A percentile compares a stretch with the other conserved stretches of the same genome.
Conservation (phyloP, 2,113 vertebrate species). For the Balaeniceps rex region DNA sequence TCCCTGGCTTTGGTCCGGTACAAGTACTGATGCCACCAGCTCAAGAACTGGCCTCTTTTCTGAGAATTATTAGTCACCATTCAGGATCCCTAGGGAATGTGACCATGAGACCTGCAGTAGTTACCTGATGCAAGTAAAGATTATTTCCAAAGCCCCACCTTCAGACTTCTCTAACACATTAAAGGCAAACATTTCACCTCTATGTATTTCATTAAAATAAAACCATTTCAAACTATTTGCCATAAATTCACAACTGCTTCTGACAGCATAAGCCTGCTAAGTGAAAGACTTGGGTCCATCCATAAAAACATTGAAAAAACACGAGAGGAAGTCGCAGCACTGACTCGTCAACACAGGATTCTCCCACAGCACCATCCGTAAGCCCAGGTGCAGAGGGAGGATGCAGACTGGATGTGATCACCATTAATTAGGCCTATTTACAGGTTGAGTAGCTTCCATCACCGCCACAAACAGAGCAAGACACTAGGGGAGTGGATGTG, state of each 20-base stretch:
- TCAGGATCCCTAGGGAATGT: neutral
- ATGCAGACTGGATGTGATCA: accelerated
- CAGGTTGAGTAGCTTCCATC: neutral
- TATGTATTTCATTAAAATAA: neutral
- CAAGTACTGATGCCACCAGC: no score
- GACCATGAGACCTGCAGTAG: neutral
- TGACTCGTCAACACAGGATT: accelerated
- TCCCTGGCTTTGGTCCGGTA: neutral
- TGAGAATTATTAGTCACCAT: neutral
- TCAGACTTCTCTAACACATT: neutral
- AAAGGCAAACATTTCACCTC: neutral
- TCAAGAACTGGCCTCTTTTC: no score
- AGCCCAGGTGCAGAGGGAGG: neutral
- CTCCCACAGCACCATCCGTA: accelerated
- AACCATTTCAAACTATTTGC: neutral
- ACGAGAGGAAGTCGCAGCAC: neutral
- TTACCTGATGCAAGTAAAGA: neutral
- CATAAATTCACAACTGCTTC: neutral
- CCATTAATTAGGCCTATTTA: accelerated
- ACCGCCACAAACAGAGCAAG: neutral
- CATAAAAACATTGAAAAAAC: neutral
- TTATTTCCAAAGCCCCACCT: neutral
- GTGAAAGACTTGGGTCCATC: neutral
- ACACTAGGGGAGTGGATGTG: accelerated
- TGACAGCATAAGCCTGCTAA: neutral